phyloP scores from a whole-genome alignment of 30 jellyfish, hydroid and myxozoan genomes.

The Hydractinia echinata region DNA sequence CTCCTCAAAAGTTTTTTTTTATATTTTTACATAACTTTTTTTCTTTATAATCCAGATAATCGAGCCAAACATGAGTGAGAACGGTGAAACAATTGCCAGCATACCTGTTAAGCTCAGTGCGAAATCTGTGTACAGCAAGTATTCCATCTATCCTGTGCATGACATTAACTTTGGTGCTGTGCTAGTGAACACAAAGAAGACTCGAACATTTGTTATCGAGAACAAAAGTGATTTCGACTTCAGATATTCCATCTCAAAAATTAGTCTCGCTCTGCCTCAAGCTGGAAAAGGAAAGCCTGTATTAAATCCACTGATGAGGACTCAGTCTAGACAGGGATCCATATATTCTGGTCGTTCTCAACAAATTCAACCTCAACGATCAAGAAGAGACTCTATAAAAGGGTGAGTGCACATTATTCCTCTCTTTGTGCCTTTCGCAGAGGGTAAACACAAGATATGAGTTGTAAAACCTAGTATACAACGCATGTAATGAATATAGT shows the following conservation, averaged over 20 bases:
- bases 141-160: slow-evolving; percentile 78
- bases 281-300: not conserved
- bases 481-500: too few species aligned
- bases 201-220: slow-evolving; percentile 79
- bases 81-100: slow-evolving; percentile 91
- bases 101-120: slow-evolving; percentile 93
- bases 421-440: too few species aligned
- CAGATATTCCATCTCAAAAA: slow-evolving; percentile 56
- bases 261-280: slow-evolving; percentile 23
- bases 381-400: slow-evolving; percentile 77
- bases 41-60: slow-evolving; percentile 40
- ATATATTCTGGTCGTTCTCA: slow-evolving; percentile 67
- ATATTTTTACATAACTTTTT: not conserved
- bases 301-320: not conserved
- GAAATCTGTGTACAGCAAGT: slow-evolving; percentile 82
- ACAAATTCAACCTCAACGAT: slow-evolving; percentile 36
- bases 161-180: slow-evolving; percentile 94
- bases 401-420: slow-evolving; percentile 43
- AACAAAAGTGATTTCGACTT: slow-evolving; percentile 92
- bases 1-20: not conserved
- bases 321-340: slow-evolving; percentile 71
- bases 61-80: slow-evolving; percentile 82
- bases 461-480: too few species aligned
- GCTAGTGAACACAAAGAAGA: slow-evolving; percentile 73
- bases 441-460: too few species aligned